phyloP scores from a whole-genome alignment of 2,797 vertebrate genomes.

The Chromis chromis region DNA sequence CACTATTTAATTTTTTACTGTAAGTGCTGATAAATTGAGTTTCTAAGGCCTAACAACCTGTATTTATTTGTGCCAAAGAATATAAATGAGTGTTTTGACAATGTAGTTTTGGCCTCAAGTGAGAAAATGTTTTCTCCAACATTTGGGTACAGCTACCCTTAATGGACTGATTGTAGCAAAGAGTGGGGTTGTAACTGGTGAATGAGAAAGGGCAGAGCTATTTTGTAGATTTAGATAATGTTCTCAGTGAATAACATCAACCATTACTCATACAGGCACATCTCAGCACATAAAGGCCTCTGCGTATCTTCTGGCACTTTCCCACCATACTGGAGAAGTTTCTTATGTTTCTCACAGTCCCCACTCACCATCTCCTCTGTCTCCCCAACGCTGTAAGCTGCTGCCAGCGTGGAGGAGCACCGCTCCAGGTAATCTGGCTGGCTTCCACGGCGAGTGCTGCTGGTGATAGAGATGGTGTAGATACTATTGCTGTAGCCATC shows the following conservation, averaged over 20 bases:
- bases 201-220: neutral
- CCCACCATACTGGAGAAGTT: neutral
- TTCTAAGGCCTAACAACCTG: neutral
- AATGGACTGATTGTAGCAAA: neutral
- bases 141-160: neutral
- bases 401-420: constrained; percentile 92
- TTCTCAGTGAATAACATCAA: neutral
- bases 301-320: neutral
- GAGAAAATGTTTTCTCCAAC: neutral
- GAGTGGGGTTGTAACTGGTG: neutral
- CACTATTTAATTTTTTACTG: neutral
- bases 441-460: constrained; percentile 86
- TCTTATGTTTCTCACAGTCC: neutral
- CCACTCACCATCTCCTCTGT: constrained; percentile 89
- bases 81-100: neutral
- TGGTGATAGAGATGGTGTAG: constrained; percentile 95
- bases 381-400: constrained; percentile 90
- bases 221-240: constrained; percentile 1
- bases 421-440: constrained; percentile 91
- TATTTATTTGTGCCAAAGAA: neutral
- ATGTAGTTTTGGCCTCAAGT: neutral
- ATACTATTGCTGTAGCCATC: constrained; percentile 96
- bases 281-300: neutral
- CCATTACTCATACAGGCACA: neutral
- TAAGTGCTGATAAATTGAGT: neutral